Evolutionary conservation across 2,113 vertebrate species (phyloP).

Genomic region (Vulpes ferrilata): DNA sequence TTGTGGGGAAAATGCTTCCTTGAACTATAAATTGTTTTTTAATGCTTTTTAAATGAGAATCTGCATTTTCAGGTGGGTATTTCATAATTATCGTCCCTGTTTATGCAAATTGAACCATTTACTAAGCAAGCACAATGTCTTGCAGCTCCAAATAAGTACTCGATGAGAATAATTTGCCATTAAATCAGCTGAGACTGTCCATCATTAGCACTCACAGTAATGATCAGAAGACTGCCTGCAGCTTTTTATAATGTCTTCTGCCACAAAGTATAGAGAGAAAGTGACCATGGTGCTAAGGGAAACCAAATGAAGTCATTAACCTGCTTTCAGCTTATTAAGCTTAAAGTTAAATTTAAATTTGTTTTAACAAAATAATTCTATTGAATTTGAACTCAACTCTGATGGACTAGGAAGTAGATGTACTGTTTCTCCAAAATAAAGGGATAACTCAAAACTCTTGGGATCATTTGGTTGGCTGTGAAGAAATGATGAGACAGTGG

Average conservation of each 20-base stretch:
- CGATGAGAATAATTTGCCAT: background rate
- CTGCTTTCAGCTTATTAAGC: background rate
- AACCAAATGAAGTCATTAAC: background rate
- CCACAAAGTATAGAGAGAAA: background rate
- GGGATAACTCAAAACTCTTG: background rate
- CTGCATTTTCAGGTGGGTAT: conserved; percentile 35
- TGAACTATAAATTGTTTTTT: conserved; percentile 17
- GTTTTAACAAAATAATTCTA: background rate
- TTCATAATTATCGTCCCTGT: conserved; percentile 20
- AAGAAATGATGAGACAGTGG: background rate
- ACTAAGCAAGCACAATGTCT: background rate
- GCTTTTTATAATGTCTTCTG: background rate
- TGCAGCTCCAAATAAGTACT: background rate
- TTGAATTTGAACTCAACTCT: background rate
- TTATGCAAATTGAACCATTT: conserved; percentile 37
- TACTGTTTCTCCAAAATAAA: conserved; percentile 42
- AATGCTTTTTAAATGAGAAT: conserved; percentile 17
- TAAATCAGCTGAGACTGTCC: background rate
- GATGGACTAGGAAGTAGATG: background rate
- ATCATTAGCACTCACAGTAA: background rate
- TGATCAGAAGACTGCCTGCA: background rate
- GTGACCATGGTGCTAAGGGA: background rate
- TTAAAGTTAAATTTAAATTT: background rate
- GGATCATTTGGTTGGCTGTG: background rate
- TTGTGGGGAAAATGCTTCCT: background rate